Base-by-base conservation (phyloP, 2,888 invertebrate genomes). In the Uloborus plumipes region DNA sequence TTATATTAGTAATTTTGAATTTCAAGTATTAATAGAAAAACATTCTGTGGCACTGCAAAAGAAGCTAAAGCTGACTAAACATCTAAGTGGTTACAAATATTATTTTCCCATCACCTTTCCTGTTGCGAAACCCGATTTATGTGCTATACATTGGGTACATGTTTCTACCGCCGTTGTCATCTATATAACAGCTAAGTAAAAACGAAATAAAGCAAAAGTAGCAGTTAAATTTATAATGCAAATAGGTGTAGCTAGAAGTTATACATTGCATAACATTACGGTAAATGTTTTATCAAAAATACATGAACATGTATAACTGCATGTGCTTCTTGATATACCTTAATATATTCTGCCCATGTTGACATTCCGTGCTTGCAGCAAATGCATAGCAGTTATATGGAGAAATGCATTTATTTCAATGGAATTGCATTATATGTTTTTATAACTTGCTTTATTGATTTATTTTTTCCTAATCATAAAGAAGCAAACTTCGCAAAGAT, bases 191-290 rank as follows among this genome's bases (percentile, higher is more conserved):
- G 1, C 39, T 39, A 11, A 39, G 39, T 39, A 39, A 39, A 39
- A 39, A 4, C 26, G 4, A 39, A 39, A 11, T 39, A 11, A 39
- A 39, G 39, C 39, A 39, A 39, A 39, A 6, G 39, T 39, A 39
- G 39, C 39, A 39, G 9, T 39, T 39, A 39, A 47, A 66, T 65
- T n/a, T 65, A 2, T 66, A 66, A 26, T 20, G n/a, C 66, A 66
- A 51, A 51, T 80, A 80, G 73, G 14, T 74, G 51, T 81, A 81
- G 74, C 64, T 81, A 81, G 74, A 58, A 74, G 74, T 71, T 64
- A 59, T 66, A 64, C 64, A 66, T 22, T 50, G 50, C 66, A 66
- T 9, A 20, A 18, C 7, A 55, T 18, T 20, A 55, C 20, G 26
- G 26, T 66, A 66, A 66, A 20, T 66, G 66, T 66, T 51, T 49